Conservation (phyloP, 2,113 vertebrate species). For the Rhinichthys klamathensis region DNA sequence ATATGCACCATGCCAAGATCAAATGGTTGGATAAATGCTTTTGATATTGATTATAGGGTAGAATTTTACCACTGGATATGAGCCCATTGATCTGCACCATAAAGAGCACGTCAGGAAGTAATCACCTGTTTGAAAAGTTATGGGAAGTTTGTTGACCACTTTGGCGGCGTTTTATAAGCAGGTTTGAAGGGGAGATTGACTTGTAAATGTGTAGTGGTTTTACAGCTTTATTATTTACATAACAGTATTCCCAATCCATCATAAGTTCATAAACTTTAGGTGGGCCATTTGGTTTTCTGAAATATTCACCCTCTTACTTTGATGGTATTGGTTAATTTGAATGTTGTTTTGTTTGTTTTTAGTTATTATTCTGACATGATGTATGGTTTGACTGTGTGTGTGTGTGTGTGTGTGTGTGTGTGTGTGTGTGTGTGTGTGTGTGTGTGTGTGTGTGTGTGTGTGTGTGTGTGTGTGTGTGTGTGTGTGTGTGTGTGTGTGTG, state of each 20-base stretch:
- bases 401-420: background rate
- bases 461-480: too few relatives aligned
- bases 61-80: constrained; percentile 4
- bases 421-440: background rate
- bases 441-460: background rate
- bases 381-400: background rate
- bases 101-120: constrained; percentile 8
- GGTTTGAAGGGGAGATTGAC: background rate
- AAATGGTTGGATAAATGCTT: constrained; percentile 25
- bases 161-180: background rate
- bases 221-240: constrained; percentile 3
- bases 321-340: background rate
- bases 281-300: background rate
- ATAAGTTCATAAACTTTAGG: background rate
- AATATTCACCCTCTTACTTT: background rate
- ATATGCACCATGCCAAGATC: background rate
- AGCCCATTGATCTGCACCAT: constrained; percentile 12
- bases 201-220: background rate
- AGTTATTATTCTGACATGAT: background rate
- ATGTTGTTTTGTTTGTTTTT: background rate
- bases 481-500: background rate
- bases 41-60: constrained; percentile 24
- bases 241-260: background rate
- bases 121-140: background rate
- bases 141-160: background rate